Evolutionary conservation across 2,888 invertebrate species (phyloP), one percentile per base, ranked within the genome.

Genomic region (Orthonychiurus folsomi): DNA sequence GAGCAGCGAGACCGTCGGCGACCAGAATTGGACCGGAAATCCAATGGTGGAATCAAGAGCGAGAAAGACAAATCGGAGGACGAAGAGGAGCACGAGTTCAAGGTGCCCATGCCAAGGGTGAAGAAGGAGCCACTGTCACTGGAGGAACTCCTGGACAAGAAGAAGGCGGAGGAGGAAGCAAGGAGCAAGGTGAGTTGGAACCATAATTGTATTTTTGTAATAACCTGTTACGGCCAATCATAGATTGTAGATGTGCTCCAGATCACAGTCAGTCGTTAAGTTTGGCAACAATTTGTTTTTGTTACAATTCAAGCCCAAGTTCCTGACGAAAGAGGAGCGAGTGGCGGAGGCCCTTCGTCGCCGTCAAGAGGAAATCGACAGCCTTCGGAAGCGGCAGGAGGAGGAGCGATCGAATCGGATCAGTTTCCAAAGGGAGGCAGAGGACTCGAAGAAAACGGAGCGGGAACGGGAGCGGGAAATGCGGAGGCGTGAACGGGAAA

Each of bases 261-360:
- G n/a, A n/a, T n/a, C n/a, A n/a, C n/a, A n/a, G n/a, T n/a, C n/a
- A n/a, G n/a, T n/a, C n/a, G n/a, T n/a, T n/a, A n/a, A n/a, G n/a
- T n/a, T n/a, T n/a, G n/a, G n/a, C n/a, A n/a, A n/a, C n/a, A n/a
- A n/a, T n/a, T n/a, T 15, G n/a, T 48, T n/a, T 48, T 48, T 48
- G 12, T 48, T 48, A n/a, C n/a, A n/a, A 66, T 76, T 78, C 59
- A 70, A 84, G 81, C 99, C 99, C 0, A 93, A 94, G 28, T 99
- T 99, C 76, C 80, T 99, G 48, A 91, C 93, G 0, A 97, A 96
- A 80, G 95, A 95, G 77, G 93, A 99, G 77, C 82, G 99, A 73
- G 91, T 87, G 0, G 87, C 86, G 0, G 84, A 93, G 74, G 99
- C 99, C 0, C 74, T 99, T 20, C 87, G 89, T 75, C 83, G 89